phyloP scores from a whole-genome alignment of 2,113 vertebrate species.

The Phylloscopus trochilus region DNA sequence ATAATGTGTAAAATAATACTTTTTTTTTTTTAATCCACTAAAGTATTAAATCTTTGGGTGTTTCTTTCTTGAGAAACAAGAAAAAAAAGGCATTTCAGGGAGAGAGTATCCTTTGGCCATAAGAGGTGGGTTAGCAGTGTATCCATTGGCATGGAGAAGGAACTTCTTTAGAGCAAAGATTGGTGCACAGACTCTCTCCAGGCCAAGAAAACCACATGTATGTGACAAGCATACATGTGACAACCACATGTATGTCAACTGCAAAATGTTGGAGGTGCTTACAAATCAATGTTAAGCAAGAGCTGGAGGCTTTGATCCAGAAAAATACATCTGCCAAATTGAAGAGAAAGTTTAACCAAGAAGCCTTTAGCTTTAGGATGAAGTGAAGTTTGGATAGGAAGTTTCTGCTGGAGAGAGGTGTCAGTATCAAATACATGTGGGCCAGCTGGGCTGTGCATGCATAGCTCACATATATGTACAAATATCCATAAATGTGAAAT shows the following conservation, averaged over 20 bases:
- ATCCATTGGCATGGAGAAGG: neutral
- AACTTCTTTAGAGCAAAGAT: neutral
- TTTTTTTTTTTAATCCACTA: neutral
- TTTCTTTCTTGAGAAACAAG: neutral
- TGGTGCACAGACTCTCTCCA: neutral
- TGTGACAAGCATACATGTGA: neutral
- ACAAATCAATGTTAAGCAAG: neutral
- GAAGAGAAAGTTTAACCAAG: neutral
- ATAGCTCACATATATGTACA: fast-evolving
- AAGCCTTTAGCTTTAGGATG: neutral
- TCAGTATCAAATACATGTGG: fast-evolving
- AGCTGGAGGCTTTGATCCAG: neutral
- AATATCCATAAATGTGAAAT: neutral
- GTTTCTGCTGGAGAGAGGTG: neutral
- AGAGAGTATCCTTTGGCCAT: neutral
- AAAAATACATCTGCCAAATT: neutral
- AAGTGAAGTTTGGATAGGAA: neutral
- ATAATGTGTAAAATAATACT: neutral
- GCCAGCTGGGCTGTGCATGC: neutral
- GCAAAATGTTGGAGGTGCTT: neutral
- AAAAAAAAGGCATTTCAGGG: neutral
- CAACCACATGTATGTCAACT: no score
- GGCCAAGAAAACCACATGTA: neutral
- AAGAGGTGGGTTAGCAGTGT: neutral
- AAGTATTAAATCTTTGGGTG: neutral